phyloP scores from a whole-genome alignment of 64 coral and sea anemone species.

The Catalaphyllia jardinei region DNA sequence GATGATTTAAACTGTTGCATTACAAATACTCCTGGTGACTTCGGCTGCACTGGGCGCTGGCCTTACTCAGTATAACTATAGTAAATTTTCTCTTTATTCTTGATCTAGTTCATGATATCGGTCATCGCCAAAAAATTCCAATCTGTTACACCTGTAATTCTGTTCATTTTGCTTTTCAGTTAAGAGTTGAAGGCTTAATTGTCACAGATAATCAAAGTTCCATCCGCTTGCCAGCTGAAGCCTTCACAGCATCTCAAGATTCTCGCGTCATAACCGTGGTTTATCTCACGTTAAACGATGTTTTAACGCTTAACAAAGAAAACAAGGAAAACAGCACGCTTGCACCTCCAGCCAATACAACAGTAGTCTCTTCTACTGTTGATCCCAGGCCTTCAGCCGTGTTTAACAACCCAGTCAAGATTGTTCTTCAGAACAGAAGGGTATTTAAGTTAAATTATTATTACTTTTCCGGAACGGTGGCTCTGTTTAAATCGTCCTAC shows the following conservation, averaged over 20 bases:
- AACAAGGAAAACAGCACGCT: neutral
- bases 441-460: neutral
- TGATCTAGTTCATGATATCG: no score
- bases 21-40: no score
- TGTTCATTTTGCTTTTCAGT: neutral
- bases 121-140: no score
- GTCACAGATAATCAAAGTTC: neutral
- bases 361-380: constrained; percentile 3
- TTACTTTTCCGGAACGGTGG: no score
- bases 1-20: no score
- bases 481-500: no score
- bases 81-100: no score
- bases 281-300: constrained; percentile 1
- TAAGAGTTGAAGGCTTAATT: neutral
- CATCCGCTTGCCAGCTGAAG: constrained; percentile 2
- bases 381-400: neutral
- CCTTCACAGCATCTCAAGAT: neutral
- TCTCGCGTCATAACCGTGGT: neutral
- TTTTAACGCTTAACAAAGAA: neutral
- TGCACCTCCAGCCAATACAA: neutral
- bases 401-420: constrained; percentile 1
- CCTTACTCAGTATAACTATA: no score
- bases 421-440: constrained; percentile 4
- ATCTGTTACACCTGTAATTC: neutral
- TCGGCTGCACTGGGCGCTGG: no score